Evolutionary conservation across 2,797 vertebrate species (phyloP).

Genomic region (Pampus argenteus): DNA sequence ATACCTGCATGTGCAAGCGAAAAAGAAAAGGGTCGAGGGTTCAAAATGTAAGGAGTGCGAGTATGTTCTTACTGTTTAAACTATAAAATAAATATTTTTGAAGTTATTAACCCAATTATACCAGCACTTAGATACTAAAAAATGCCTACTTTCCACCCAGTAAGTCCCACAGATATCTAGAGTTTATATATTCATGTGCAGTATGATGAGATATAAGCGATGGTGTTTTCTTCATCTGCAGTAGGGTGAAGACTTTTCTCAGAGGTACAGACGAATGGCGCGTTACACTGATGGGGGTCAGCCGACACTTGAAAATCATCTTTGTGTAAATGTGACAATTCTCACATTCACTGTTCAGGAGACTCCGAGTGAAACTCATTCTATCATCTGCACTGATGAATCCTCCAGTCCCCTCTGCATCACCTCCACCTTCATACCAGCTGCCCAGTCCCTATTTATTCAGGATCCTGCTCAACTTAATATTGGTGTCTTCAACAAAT

Average conservation of each 20-base stretch:
- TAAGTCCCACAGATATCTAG: neutral
- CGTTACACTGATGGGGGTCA: constrained; percentile 22
- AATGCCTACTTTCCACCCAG: neutral
- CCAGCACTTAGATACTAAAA: neutral
- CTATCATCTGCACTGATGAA: constrained; percentile 41
- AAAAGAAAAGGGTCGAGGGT: neutral
- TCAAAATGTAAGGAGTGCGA: neutral
- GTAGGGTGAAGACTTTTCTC: constrained; percentile 18
- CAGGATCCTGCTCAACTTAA: constrained; percentile 25
- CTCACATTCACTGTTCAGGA: constrained; percentile 9
- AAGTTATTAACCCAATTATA: neutral
- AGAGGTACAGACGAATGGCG: constrained; percentile 14
- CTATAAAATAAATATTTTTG: too few relatives aligned
- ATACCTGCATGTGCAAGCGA: neutral
- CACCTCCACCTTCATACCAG: constrained; percentile 33
- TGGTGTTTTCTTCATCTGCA: constrained; percentile 17
- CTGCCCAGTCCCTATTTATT: constrained; percentile 27
- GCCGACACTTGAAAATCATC: constrained; percentile 41
- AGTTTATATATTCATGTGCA: constrained; percentile 21
- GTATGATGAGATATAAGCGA: constrained; percentile 12
- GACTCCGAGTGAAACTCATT: constrained; percentile 39
- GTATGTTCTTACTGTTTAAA: neutral
- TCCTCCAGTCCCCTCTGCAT: constrained; percentile 40
- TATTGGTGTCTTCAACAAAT: constrained; percentile 19
- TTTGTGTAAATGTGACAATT: constrained; percentile 36